Percentiles rank a stretch among this genome's conserved stretches.
Evolutionary conservation across 2,888 invertebrate species (phyloP).

Genomic region (Scaptomyza caliginosa): DNA sequence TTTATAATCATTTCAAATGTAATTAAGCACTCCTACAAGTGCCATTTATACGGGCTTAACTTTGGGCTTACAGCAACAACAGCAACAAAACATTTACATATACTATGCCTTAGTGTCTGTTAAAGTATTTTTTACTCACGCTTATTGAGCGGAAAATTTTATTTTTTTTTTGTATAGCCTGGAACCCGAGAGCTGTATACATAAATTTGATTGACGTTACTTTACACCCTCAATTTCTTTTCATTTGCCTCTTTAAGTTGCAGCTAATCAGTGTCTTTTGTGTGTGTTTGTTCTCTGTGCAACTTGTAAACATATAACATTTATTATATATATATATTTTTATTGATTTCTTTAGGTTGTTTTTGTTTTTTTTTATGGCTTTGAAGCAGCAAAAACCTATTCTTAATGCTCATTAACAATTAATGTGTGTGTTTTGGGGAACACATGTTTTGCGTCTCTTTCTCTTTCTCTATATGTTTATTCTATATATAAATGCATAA

Average conservation of each 20-base stretch:
- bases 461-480: background rate
- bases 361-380: background rate
- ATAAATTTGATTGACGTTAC: conserved; percentile 33
- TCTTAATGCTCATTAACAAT: background rate
- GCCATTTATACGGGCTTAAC: no score
- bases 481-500: background rate
- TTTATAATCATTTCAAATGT: no score
- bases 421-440: background rate
- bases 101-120: background rate
- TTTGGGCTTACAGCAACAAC: no score
- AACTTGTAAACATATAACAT: background rate
- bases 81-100: no score
- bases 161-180: no score
- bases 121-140: conserved; percentile 16
- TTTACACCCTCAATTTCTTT: conserved; percentile 22
- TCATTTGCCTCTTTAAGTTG: conserved; percentile 13
- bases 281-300: background rate
- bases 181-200: background rate
- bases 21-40: no score
- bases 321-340: background rate
- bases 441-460: background rate
- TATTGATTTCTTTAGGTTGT: background rate
- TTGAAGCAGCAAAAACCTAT: background rate
- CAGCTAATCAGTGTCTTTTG: background rate
- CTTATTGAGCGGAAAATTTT: conserved; percentile 22